phyloP scores from a whole-genome alignment of 2,888 invertebrate genomes.

The Sussaba pulchella region DNA sequence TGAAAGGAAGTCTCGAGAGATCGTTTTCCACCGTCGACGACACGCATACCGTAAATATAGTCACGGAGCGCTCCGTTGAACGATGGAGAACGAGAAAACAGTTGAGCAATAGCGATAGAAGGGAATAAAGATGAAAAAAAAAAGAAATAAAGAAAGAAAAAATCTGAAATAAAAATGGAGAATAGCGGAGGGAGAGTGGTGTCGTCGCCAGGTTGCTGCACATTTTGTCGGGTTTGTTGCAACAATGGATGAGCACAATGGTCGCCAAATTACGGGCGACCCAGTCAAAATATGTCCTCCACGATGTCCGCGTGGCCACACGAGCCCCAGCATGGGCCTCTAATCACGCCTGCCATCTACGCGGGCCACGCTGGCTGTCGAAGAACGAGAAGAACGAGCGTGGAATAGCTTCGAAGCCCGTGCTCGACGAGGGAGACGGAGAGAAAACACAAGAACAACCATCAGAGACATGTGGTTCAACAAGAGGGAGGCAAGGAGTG shows the following conservation, averaged over 20 bases:
- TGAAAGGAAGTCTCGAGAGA: conserved; percentile 15
- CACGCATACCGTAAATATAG: conserved; percentile 52
- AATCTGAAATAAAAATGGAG: conserved; percentile 32
- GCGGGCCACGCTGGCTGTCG: conserved; percentile 50
- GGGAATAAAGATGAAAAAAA: conserved; percentile 24
- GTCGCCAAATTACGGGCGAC: conserved; percentile 80
- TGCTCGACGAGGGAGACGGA: conserved; percentile 32
- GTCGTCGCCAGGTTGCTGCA: conserved; percentile 53
- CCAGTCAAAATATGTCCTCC: conserved; percentile 81
- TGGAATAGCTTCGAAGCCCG: conserved; percentile 40
- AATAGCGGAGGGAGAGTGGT: conserved; percentile 54
- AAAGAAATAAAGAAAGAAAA: conserved; percentile 32
- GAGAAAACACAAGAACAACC: conserved; percentile 42
- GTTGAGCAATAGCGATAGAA: conserved; percentile 16
- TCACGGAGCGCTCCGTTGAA: conserved; percentile 46
- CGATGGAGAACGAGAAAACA: conserved; percentile 18
- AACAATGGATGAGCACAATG: conserved; percentile 79
- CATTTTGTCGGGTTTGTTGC: conserved; percentile 70
- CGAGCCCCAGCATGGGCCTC: conserved; percentile 55
- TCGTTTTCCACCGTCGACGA: conserved; percentile 37
- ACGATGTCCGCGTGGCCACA: conserved; percentile 31
- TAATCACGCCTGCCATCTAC: conserved; percentile 72
- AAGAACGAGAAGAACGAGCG: conserved; percentile 43
- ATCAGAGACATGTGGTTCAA: conserved; percentile 48
- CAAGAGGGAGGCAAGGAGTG: conserved; percentile 21